Conservation (phyloP, 2,888 invertebrate genomes). For the Drosophila cognata region DNA sequence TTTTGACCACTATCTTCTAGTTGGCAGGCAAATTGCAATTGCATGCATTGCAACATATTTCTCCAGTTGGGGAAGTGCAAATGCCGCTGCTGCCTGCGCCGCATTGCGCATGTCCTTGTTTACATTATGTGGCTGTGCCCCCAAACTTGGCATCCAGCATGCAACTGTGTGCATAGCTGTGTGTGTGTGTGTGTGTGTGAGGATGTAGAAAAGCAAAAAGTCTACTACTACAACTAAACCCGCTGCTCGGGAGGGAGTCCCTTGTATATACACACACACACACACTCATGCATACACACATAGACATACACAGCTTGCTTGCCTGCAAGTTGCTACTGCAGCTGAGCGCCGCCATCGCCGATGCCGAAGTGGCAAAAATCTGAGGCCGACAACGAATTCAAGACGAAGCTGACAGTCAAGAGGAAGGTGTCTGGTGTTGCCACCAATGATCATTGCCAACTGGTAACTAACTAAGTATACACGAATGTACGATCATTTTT, state of each 20-base stretch:
- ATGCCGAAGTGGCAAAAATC: conserved; percentile 20
- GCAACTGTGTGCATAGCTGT: conserved; percentile 40
- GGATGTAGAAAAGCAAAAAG: conserved; percentile 78
- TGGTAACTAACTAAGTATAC: not conserved
- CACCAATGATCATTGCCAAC: conserved; percentile 14
- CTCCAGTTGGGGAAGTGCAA: conserved; percentile 75
- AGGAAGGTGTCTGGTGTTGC: not conserved
- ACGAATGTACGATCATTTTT: not conserved
- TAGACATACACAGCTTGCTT: conserved; percentile 18
- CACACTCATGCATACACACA: not conserved
- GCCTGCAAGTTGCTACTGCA: conserved; percentile 49
- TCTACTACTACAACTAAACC: conserved; percentile 74
- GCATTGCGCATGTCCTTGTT: conserved; percentile 78
- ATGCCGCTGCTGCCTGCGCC: conserved; percentile 18
- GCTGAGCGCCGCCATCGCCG: conserved; percentile 58
- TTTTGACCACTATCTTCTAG: conserved; percentile 69
- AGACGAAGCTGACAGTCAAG: conserved; percentile 10
- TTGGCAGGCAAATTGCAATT: conserved; percentile 76
- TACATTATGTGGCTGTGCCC: conserved; percentile 72
- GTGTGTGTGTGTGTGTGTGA: conserved; percentile 37
- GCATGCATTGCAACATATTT: conserved; percentile 68
- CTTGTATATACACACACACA: conserved; percentile 10
- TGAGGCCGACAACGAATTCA: conserved; percentile 29
- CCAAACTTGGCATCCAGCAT: conserved; percentile 44
- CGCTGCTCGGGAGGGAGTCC: conserved; percentile 24